phyloP scores from a whole-genome alignment of 2,113 vertebrate species.

The Zosterops hypoxanthus region DNA sequence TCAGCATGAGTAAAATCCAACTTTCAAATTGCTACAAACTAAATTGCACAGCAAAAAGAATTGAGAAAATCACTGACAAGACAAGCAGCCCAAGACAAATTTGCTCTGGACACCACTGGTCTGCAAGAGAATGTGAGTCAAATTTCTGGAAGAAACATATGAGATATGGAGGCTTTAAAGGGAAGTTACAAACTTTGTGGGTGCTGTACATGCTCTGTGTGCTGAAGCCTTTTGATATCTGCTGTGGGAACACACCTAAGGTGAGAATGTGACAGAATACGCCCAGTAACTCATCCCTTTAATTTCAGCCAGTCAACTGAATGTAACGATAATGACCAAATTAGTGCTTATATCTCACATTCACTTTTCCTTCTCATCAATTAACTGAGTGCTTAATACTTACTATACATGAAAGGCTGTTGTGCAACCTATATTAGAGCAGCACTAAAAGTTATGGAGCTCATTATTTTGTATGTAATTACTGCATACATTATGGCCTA shows the following conservation, averaged over 20 bases:
- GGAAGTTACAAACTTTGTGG: neutral
- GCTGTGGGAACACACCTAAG: neutral
- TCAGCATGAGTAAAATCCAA: neutral
- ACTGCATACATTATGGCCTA: neutral
- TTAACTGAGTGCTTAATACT: neutral
- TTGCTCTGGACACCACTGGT: rapidly evolving
- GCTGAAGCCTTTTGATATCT: neutral
- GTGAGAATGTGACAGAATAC: neutral
- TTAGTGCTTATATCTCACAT: neutral
- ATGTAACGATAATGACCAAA: neutral
- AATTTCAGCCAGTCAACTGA: conserved; percentile 3
- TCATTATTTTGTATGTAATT: neutral
- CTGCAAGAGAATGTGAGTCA: neutral
- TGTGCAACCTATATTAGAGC: neutral
- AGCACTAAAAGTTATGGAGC: neutral
- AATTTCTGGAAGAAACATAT: neutral
- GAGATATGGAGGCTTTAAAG: neutral
- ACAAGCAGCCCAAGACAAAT: neutral
- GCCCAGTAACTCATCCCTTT: neutral
- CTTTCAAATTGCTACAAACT: neutral
- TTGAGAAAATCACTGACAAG: neutral
- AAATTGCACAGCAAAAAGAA: neutral
- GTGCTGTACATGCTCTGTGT: neutral
- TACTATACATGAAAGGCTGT: neutral
- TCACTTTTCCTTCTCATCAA: neutral